Evolutionary conservation across 1,140 invertebrate genomes (phyloP).

Genomic region (Sitobion miscanthi): DNA sequence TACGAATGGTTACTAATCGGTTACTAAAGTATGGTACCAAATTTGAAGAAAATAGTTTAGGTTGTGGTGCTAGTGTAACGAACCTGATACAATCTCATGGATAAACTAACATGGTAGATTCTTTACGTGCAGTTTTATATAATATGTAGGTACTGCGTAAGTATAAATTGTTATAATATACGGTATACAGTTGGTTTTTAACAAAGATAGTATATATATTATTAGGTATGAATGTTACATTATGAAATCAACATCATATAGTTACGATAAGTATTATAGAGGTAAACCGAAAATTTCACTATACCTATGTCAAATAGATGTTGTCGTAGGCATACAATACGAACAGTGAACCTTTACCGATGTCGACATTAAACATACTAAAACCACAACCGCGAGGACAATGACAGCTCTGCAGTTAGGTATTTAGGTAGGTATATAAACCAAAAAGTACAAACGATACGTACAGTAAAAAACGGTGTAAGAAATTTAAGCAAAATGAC

Average conservation of each 20-base stretch:
- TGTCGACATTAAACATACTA: background rate
- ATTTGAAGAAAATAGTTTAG: no score
- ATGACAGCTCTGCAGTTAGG: background rate
- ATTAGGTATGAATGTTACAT: background rate
- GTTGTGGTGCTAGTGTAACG: no score
- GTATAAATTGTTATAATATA: background rate
- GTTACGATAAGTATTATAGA: background rate
- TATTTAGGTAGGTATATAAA: background rate
- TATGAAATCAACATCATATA: background rate
- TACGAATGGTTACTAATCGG: no score
- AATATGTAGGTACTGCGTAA: no score
- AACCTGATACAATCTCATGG: background rate
- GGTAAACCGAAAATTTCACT: background rate
- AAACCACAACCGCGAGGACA: background rate
- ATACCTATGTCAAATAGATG: background rate
- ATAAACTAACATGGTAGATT: background rate
- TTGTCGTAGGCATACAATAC: background rate
- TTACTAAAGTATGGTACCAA: no score
- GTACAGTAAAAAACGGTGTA: background rate
- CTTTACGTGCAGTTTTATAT: background rate
- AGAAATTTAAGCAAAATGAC: background rate
- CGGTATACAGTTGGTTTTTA: background rate
- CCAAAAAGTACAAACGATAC: background rate
- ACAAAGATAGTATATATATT: background rate
- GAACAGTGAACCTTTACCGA: background rate